Evolutionary conservation across 2,888 invertebrate genomes (phyloP), one percentile per base, ranked within the genome.

Genomic region (Heliothis peltigera): DNA sequence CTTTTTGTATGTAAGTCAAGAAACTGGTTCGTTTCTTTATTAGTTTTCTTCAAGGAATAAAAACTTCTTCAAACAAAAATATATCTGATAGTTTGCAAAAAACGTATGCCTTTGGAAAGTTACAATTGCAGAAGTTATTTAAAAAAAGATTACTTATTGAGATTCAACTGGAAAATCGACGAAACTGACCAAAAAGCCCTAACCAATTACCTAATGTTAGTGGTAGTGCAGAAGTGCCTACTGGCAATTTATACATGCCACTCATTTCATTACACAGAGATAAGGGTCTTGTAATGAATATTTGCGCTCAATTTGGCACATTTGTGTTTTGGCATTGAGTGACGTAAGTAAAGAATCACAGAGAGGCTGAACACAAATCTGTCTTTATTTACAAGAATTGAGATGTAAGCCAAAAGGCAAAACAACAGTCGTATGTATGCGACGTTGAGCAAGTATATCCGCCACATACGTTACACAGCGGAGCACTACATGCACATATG

Each of bases 201-300:
- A 80, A 81, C 81, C 87, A 86, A 88, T 88, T 88, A 84, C 82
- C 83, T 84, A 85, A 85, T 85, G 87, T 87, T 86, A 87, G 85
- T 83, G 81, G 82, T 84, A 83, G 84, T 84, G 86, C 83, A 83
- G 79, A 83, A 80, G 82, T 75, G 83, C 79, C 66, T 74, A 75
- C 70, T 73, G 79, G 79, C 87, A 86, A 91, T 91, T 90, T 90
- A 86, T 91, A 87, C 84, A 87, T 85, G 91, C 89, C 90, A 89
- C 86, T 90, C 91, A 91, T 91, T 90, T 90, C 91, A 91, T 91
- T 91, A 89, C 89, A 84, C 91, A 86, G 84, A 90, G 91, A 91
- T 91, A 91, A 91, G 91, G 90, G 90, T 87, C 89, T 88, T 80
- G 85, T n/a, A n/a, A n/a, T 87, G 87, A 87, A 88, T 87, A 87